A percentile compares a stretch with the other conserved stretches of the same genome.
These are phyloP conservation scores for Cyanoliseus patagonus DNA, from an alignment of 2,113 vertebrate species.

Conservation along the genomic window DNA sequence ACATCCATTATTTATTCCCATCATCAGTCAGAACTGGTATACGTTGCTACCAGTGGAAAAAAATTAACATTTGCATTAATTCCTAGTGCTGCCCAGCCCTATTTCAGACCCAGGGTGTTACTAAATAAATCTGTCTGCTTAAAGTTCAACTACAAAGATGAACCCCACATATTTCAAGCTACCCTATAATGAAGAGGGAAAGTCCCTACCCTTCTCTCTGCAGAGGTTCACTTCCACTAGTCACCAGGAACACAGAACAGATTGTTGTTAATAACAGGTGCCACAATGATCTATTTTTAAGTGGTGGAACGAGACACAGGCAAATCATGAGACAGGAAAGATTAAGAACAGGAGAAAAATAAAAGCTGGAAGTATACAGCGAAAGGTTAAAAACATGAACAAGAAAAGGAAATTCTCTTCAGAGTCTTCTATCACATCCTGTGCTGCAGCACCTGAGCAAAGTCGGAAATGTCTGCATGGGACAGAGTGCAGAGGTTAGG, in stretches of 20 bases:
- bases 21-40: neutral
- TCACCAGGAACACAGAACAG: neutral
- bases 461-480: neutral
- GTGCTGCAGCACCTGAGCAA: constrained; percentile 1
- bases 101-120: neutral
- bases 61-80: neutral
- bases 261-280: constrained; percentile 13
- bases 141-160: neutral
- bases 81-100: neutral
- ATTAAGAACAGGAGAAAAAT: constrained; percentile 25
- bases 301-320: neutral
- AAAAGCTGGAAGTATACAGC: constrained; percentile 8
- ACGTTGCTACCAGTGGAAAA: neutral
- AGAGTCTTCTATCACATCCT: neutral
- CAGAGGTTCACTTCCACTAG: neutral
- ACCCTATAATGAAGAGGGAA: neutral
- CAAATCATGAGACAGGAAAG: constrained; percentile 30
- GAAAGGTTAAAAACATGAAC: neutral
- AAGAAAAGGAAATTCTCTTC: constrained; percentile 34
- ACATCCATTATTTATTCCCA: neutral
- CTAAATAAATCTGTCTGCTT: neutral
- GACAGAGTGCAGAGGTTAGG: neutral
- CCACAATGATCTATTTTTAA: constrained; percentile 40
- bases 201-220: neutral
- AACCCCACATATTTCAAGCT: neutral